Evolutionary conservation across 2,113 vertebrate genomes (phyloP).

Genomic region (Morone saxatilis): DNA sequence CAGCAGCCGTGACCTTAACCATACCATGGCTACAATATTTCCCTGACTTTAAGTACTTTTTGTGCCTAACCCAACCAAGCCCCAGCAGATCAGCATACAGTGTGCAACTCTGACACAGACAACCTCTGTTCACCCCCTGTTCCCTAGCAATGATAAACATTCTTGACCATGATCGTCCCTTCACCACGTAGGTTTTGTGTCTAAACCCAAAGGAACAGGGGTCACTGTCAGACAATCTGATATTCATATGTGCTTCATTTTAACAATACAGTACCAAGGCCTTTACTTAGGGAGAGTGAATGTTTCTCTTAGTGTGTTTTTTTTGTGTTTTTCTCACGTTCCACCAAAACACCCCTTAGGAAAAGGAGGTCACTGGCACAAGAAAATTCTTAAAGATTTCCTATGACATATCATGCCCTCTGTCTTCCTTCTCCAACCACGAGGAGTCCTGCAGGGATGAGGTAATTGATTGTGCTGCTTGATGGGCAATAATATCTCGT

Average conservation of each 20-base stretch:
- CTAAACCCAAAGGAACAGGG: background rate
- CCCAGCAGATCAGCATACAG: background rate
- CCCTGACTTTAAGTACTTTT: background rate
- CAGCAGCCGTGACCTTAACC: background rate
- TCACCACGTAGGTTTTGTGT: background rate
- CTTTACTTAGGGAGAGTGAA: background rate
- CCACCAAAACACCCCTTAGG: background rate
- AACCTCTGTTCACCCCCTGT: background rate
- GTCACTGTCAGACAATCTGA: background rate
- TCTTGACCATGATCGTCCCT: background rate
- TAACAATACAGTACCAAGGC: background rate
- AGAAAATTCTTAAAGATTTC: slow-evolving; percentile 58
- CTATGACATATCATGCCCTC: slow-evolving; percentile 54
- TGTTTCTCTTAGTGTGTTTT: background rate
- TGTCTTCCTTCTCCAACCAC: slow-evolving; percentile 49
- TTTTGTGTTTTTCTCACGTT: background rate
- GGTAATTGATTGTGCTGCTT: slow-evolving; percentile 79
- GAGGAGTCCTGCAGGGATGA: slow-evolving; percentile 65
- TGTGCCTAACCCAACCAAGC: background rate
- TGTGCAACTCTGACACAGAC: background rate
- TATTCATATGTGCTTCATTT: background rate
- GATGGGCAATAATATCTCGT: slow-evolving; percentile 81
- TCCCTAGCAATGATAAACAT: background rate
- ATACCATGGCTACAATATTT: background rate
- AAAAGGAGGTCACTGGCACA: slow-evolving; percentile 24